Evolutionary conservation across 1,140 invertebrate species (phyloP), one percentile per base, ranked within the genome.

Genomic region (Acyrthosiphon pisum): DNA sequence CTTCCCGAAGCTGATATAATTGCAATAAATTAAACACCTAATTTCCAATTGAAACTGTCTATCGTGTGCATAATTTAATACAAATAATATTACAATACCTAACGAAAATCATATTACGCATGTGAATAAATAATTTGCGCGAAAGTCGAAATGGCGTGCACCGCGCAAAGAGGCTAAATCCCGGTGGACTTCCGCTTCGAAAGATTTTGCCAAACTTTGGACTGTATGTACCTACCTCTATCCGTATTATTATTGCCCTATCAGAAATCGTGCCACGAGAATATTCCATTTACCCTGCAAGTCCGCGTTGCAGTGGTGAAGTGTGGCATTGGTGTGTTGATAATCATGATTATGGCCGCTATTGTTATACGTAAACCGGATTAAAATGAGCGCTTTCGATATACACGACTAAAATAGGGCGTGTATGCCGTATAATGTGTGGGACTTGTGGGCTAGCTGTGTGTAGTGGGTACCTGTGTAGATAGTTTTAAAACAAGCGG

Each of bases 301-400:
- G 22, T 48, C 35, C 44, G 11, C 35, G 7, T 35, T 4, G 41
- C 60, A 20, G 41, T n/a, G 41, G 3, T 68, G n/a, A 91, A 91
- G 90, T 83, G 90, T 83, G 90, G 90, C 90, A 91, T 81, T 91
- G 68, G 90, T 91, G 90, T 81, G 56, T 48, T 46, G 91, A 92
- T 92, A 81, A 92, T 92, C 91, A 83, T 84, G 91, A 92, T 92
- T 84, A 92, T 83, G 35, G 76, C n/a, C 22, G 41, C 91, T 92
- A 92, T 92, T 92, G 91, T 92, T 92, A 20, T 83, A 91, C 68
- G 46, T n/a, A 18, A 92, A 92, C 91, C 91, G 91, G 91, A 92
- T 92, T 83, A 83, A 92, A 83, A 91, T 8, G 68, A 91, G 68
- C 44, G 91, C 91, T 92, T 92, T 92, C 76, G 76, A 92, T 83